A percentile compares a stretch with the other conserved stretches of the same genome.
Conservation (phyloP, 2,113 vertebrate genomes). For the Menidia beryllina region DNA sequence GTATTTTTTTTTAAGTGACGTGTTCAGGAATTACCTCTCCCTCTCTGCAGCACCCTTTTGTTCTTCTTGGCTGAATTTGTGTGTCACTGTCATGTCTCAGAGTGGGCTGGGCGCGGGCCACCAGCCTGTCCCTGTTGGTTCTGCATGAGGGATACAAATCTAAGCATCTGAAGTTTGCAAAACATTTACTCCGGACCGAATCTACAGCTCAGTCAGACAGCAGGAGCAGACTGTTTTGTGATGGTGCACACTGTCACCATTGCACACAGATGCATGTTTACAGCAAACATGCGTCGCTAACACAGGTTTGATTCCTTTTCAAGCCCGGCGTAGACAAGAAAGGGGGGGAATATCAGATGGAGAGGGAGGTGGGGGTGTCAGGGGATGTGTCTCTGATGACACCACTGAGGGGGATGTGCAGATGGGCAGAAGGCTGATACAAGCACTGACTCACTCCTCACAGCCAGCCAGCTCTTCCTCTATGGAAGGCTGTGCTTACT, state of each 20-base stretch:
- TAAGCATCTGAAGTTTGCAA: background rate
- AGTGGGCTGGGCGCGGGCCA: background rate
- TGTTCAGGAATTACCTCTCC: no score
- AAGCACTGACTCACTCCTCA: slow-evolving; percentile 76
- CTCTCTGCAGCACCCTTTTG: background rate
- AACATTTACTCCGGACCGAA: slow-evolving; percentile 13
- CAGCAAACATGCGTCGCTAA: slow-evolving; percentile 35
- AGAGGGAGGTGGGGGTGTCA: slow-evolving; percentile 26
- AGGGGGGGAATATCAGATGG: slow-evolving; percentile 61
- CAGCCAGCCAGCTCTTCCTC: slow-evolving; percentile 56
- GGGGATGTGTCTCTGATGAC: slow-evolving; percentile 64
- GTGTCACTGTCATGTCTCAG: rapidly evolving
- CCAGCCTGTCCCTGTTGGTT: background rate
- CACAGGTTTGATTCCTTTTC: slow-evolving; percentile 30
- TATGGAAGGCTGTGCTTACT: slow-evolving; percentile 58
- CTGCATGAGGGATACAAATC: background rate
- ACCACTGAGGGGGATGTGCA: slow-evolving; percentile 70
- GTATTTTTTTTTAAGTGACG: no score
- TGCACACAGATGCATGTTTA: slow-evolving; percentile 30
- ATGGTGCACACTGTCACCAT: slow-evolving; percentile 14
- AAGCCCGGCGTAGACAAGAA: slow-evolving; percentile 23
- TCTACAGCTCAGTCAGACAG: slow-evolving; percentile 23
- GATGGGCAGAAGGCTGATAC: slow-evolving; percentile 72
- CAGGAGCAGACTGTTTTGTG: slow-evolving; percentile 15
- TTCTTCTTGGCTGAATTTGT: background rate